Base-by-base conservation (phyloP, 2,113 vertebrate genomes). In the Psephotus haematonotus region DNA sequence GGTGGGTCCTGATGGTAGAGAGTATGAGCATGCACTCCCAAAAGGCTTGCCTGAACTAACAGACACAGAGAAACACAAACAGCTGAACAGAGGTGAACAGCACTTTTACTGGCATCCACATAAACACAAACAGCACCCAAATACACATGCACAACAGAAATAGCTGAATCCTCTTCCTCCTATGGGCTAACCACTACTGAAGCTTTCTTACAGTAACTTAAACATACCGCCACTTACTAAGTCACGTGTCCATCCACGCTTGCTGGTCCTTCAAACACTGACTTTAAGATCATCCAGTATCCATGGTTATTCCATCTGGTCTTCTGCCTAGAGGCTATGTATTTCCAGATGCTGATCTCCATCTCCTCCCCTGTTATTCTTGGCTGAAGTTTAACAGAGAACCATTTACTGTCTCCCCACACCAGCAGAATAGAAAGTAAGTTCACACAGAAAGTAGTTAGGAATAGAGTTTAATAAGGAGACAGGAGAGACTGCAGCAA, bases 191-290 rank as follows among this genome's bases (percentile, higher is more conserved):
- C 6, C 27, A 17, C 7, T 29, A 29, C 4, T 23, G 24, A 64
- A 27, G 7, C 41, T 64, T 68, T 9, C 6, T 23, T 62, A 37
- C 8, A 0, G 0, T 27, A 86, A 47, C 13, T n/a, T 52, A 22
- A 0, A 1, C 13, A 8, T 37, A 14, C 4, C 22, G 20, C 8
- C 14, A 17, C 25, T 65, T 74, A 57, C 3, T 22, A 33, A 33
- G 19, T 49, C 23, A 15, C 10, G 2, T 52, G 49, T 1, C 33
- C 37, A 57, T 37, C 2, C 29, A 17, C 60, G 55, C 29, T 25
- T 46, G 25, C 13, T 33, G 11, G 39, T 57, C 37, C 16, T 63
- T 84, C 41, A 41, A 57, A 57, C 16, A 43, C 2, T 67, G 46
- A 55, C 3, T 65, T 86, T 65, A 31, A 55, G 41, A 70, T 35